Evolutionary conservation across 2,888 invertebrate genomes (phyloP), one percentile per base, ranked within the genome.

Genomic region (Subacronicta megacephala): DNA sequence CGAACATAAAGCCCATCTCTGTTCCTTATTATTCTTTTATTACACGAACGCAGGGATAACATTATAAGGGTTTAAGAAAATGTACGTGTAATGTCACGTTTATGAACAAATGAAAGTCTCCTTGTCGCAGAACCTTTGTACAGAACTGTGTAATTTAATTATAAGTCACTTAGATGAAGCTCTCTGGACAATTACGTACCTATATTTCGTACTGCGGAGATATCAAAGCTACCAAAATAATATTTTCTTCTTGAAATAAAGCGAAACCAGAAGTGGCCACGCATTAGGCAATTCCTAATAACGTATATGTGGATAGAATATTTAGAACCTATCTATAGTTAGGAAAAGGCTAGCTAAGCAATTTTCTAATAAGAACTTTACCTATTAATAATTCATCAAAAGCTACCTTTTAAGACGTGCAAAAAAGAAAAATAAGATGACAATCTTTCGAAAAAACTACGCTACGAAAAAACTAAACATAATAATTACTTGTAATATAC

Each of bases 21-120:
- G 70, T 70, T 72, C 62, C 74, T 72, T 82, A 77, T 80, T 83
- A 82, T 82, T 81, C 73, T 75, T 83, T 84, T 82, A 84, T 81
- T 81, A 73, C 70, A 67, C 71, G 64, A 77, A 69, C 51, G 64
- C 62, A 42, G 58, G 61, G 62, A 70, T 73, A 78, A 80, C 72
- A 71, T 77, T 72, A 79, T 75, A 67, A 80, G 57, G 70, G 62
- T 64, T 56, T 70, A 74, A 67, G 71, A 74, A 77, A 77, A 65
- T 62, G 62, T 70, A 73, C 63, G 58, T 50, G 56, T 70, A 65
- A 72, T 73, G 66, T 73, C 54, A 64, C 54, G 67, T 57, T n/a
- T 72, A 73, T 60, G 67, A 62, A 63, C 63, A 49, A 63, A 71
- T 61, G 54, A 53, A 54, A 56, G 69, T 54, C 33, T 42, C 52